A percentile compares a stretch with the other conserved stretches of the same genome.
phyloP scores from a whole-genome alignment of 2,888 invertebrate species.

The Taenaris catops region DNA sequence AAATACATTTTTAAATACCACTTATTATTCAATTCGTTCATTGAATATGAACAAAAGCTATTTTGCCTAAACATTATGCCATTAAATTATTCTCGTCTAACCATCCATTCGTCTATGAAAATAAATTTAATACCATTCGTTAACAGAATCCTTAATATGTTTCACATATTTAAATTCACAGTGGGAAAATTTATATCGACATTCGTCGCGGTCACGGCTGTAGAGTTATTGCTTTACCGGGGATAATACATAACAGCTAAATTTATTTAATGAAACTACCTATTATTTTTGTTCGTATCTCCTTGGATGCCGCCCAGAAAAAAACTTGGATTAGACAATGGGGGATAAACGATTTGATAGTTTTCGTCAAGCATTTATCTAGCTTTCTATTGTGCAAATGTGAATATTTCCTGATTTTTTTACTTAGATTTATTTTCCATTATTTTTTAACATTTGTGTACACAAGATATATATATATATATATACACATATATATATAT shows the following conservation, averaged over 20 bases:
- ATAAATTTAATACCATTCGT: constrained; percentile 10
- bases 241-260: constrained; percentile 2
- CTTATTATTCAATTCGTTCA: no score
- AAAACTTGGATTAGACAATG: background rate
- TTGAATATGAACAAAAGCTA: no score
- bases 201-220: background rate
- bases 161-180: constrained; percentile 9
- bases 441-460: no score
- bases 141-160: constrained; percentile 10
- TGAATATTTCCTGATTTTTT: no score
- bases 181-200: constrained; percentile 15
- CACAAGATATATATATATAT: no score
- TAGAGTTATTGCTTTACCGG: constrained; percentile 7
- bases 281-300: constrained; percentile 1
- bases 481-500: no score
- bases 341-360: background rate
- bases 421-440: no score
- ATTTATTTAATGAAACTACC: constrained; percentile 5
- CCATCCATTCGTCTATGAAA: constrained; percentile 1
- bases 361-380: no score
- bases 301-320: constrained; percentile 6
- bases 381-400: no score
- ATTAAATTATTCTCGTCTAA: no score
- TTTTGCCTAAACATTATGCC: no score
- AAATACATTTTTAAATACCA: no score